Percentiles rank a stretch among this genome's conserved stretches.
These are phyloP conservation scores for Cettia cetti DNA, from an alignment of 2,113 vertebrate species.

Conservation along the genomic window DNA sequence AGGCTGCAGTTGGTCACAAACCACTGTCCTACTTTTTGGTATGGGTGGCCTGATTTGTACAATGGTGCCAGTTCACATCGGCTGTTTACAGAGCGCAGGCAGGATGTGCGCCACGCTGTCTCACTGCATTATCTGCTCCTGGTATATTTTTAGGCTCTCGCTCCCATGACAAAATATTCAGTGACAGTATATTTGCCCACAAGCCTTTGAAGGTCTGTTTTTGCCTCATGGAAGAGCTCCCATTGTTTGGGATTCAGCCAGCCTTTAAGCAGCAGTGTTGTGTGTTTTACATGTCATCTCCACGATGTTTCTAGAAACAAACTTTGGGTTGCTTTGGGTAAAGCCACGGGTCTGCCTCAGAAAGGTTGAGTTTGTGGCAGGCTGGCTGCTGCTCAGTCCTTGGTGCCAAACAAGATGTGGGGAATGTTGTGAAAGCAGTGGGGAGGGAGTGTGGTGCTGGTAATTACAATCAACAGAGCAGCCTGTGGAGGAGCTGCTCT, in stretches of 20 bases:
- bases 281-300: background rate
- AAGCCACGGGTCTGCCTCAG: background rate
- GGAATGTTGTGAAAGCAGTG: background rate
- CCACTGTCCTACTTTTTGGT: background rate
- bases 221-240: background rate
- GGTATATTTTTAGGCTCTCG: slow-evolving; percentile 10
- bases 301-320: background rate
- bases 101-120: slow-evolving; percentile 27
- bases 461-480: background rate
- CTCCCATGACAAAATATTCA: slow-evolving; percentile 42
- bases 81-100: background rate
- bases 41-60: slow-evolving; percentile 6
- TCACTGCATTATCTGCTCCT: slow-evolving; percentile 8
- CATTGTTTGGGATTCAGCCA: background rate
- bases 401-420: background rate
- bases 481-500: background rate
- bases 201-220: slow-evolving; percentile 8
- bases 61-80: background rate
- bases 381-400: background rate
- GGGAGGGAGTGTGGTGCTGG: background rate
- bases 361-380: background rate
- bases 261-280: background rate
- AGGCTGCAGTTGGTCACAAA: background rate
- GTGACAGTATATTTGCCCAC: slow-evolving; percentile 17
- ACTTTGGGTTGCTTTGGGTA: background rate